Evolutionary conservation across 1,140 invertebrate species (phyloP).

Genomic region (Mizuhopecten yessoensis): DNA sequence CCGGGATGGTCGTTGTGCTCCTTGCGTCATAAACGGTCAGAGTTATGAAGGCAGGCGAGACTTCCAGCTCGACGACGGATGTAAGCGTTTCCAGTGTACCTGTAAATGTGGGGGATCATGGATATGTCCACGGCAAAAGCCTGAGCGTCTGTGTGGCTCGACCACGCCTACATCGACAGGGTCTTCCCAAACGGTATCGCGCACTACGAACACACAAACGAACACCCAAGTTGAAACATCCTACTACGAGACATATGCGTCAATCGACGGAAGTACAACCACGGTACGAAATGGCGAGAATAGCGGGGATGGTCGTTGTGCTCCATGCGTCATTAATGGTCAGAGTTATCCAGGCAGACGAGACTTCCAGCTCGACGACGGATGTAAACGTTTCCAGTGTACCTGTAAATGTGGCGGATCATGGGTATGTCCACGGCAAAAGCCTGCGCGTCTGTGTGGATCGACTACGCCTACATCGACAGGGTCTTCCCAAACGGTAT

Average conservation of each 20-base stretch:
- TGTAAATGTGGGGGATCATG: constrained; percentile 76
- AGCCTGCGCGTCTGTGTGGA: constrained; percentile 59
- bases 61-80: constrained; percentile 12
- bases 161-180: constrained; percentile 22
- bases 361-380: constrained; percentile 36
- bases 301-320: neutral
- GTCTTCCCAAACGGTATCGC: neutral
- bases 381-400: constrained; percentile 56
- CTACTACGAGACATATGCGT: neutral
- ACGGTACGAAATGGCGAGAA: neutral
- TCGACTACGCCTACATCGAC: constrained; percentile 29
- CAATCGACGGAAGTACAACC: neutral
- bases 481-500: neutral
- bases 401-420: constrained; percentile 74
- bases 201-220: neutral
- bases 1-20: neutral
- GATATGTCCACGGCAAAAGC: constrained; percentile 71
- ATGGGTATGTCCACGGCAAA: constrained; percentile 73
- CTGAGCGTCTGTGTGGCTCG: constrained; percentile 53
- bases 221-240: neutral
- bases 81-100: constrained; percentile 57
- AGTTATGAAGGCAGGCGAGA: neutral
- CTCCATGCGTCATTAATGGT: neutral
- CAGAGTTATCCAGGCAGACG: neutral
- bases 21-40: neutral